Evolutionary conservation across 2,113 vertebrate species (phyloP).

Genomic region (Nasalis larvatus): DNA sequence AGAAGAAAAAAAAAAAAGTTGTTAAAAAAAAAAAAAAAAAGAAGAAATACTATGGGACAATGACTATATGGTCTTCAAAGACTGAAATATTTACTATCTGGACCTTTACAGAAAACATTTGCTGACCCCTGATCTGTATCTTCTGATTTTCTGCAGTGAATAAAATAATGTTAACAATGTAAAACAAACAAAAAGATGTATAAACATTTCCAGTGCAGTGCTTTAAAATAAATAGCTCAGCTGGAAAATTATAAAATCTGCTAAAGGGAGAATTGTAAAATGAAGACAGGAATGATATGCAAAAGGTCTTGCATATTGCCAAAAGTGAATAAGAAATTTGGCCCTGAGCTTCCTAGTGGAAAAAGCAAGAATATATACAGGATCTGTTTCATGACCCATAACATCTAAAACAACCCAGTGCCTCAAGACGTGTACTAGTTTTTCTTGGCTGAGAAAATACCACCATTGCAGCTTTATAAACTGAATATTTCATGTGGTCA

Average conservation of each 20-base stretch:
- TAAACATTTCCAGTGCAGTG: not conserved
- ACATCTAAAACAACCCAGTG: not conserved
- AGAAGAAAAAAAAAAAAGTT: not conserved
- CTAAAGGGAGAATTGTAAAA: not conserved
- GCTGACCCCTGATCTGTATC: not conserved
- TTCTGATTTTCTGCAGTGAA: not conserved
- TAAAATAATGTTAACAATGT: not conserved
- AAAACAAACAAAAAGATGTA: conserved; percentile 8
- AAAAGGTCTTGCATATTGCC: not conserved
- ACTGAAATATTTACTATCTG: conserved; percentile 9
- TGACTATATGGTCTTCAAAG: not conserved
- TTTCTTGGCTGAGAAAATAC: not conserved
- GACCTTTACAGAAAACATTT: not conserved
- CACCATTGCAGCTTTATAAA: not conserved
- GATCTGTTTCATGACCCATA: not conserved
- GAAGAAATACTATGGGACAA: not conserved
- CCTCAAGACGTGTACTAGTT: not conserved
- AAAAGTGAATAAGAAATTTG: not conserved
- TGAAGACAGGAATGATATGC: not conserved
- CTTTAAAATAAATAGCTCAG: not conserved
- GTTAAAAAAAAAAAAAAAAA: not conserved
- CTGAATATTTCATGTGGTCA: not conserved
- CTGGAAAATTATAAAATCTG: not conserved
- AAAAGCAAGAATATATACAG: not conserved
- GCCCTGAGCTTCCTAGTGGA: not conserved